These are phyloP conservation scores for Diplodus sargus DNA, from an alignment of 2,797 vertebrate species.

Conservation along the genomic window DNA sequence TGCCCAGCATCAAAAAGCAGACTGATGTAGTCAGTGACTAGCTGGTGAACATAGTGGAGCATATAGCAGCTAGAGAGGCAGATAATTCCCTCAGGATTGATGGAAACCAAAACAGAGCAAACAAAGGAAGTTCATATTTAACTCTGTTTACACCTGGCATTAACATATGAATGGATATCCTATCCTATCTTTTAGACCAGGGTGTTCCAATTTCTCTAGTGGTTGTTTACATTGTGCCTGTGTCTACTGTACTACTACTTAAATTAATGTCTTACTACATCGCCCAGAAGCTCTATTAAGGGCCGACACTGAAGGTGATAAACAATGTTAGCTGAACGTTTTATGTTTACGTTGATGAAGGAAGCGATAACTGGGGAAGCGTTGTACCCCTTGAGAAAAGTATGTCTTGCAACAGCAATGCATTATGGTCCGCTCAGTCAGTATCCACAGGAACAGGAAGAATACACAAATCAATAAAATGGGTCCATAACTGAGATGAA, in stretches of 20 bases:
- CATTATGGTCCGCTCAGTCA: conserved; percentile 26
- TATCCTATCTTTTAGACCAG: not conserved
- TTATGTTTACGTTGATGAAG: conserved; percentile 19
- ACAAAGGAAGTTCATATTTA: too few species aligned
- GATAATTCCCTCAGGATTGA: not conserved
- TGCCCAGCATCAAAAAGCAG: not conserved
- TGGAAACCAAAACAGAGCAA: not conserved
- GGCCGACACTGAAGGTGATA: conserved; percentile 21
- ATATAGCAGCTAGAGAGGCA: not conserved
- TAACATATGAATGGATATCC: too few species aligned
- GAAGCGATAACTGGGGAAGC: not conserved
- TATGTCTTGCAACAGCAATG: conserved; percentile 21
- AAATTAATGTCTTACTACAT: conserved; percentile 19
- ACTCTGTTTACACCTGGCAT: too few species aligned
- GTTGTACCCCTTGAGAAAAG: conserved; percentile 22
- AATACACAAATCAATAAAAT: conserved; percentile 47
- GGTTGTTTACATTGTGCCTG: conserved; percentile 1
- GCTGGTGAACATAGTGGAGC: not conserved
- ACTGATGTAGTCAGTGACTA: not conserved
- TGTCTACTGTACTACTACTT: not conserved
- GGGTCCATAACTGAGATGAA: conserved; percentile 28
- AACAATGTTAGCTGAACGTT: conserved; percentile 23
- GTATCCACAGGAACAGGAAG: conserved; percentile 29
- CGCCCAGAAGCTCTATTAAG: conserved; percentile 32
- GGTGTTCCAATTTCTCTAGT: not conserved